These are phyloP conservation scores for Ametastegia equiseti DNA, from an alignment of 2,888 invertebrate genomes.

Conservation along the genomic window DNA sequence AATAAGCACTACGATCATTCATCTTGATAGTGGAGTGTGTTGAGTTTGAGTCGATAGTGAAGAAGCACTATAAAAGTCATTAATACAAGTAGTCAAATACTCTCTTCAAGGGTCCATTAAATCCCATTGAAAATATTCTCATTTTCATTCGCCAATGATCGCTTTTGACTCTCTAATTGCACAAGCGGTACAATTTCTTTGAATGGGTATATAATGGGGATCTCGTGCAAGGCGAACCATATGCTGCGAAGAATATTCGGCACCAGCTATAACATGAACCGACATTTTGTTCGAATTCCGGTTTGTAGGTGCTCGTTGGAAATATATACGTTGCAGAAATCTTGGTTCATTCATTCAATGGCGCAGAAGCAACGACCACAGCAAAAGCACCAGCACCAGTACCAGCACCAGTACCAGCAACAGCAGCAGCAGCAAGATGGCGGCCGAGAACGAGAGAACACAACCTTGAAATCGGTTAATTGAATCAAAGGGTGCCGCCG, in stretches of 20 bases:
- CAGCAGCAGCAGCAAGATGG: slow-evolving; percentile 33
- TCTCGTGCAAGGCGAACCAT: background rate
- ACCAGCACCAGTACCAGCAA: background rate
- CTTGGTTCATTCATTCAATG: slow-evolving; percentile 26
- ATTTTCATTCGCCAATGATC: slow-evolving; percentile 1
- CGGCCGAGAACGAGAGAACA: slow-evolving; percentile 59
- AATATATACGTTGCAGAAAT: background rate
- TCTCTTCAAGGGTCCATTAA: background rate
- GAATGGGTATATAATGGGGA: background rate
- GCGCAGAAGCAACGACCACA: background rate
- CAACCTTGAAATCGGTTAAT: slow-evolving; percentile 70
- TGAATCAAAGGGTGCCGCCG: slow-evolving; percentile 75
- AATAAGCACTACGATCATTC: background rate
- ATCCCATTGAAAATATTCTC: background rate
- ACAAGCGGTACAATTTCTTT: background rate
- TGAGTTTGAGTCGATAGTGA: background rate
- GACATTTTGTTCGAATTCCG: slow-evolving; percentile 28
- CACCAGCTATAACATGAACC: background rate
- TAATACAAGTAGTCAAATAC: background rate
- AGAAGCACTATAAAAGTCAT: background rate
- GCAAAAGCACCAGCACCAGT: background rate
- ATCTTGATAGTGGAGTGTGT: background rate
- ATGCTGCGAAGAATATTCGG: background rate
- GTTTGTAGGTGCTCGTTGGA: slow-evolving; percentile 4
- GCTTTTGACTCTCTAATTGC: slow-evolving; percentile 1